Percentiles rank a stretch among this genome's conserved stretches.
These are phyloP conservation scores for Lepilemur ruficaudatus DNA, from an alignment of 2,797 vertebrate species.

Conservation along the genomic window DNA sequence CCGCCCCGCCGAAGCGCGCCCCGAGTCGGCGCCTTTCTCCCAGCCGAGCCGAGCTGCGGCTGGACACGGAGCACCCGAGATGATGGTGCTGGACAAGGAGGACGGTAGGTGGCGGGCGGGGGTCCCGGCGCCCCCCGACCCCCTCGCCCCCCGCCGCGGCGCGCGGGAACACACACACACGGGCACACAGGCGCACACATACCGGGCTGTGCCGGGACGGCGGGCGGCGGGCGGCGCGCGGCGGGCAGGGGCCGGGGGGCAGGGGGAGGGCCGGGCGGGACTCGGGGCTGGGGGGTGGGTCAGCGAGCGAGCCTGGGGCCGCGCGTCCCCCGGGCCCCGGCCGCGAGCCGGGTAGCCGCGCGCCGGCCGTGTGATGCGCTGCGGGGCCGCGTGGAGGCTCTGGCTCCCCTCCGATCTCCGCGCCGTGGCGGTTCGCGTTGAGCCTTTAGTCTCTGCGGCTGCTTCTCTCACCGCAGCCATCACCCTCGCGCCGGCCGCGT, in stretches of 20 bases:
- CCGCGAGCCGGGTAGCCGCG: not conserved
- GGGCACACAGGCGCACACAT: not conserved
- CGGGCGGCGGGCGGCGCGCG: not conserved
- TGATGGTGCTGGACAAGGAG: constrained; percentile 99
- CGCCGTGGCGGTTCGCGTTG: not conserved
- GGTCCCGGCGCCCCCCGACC: constrained; percentile 28
- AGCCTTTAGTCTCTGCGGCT: constrained; percentile 65
- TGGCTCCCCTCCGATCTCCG: not conserved
- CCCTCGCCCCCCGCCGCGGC: not conserved
- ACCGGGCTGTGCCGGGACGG: not conserved
- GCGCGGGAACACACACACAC: constrained; percentile 56
- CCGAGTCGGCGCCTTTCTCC: constrained; percentile 82
- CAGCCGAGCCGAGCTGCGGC: constrained; percentile 87
- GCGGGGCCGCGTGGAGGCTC: constrained; percentile 43
- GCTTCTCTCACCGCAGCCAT: constrained; percentile 70
- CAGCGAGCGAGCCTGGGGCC: not conserved
- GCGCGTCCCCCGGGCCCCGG: not conserved
- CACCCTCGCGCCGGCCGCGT: constrained; percentile 72
- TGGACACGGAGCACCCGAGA: constrained; percentile 95
- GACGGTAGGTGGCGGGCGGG: constrained; percentile 94
- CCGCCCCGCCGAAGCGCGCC: constrained; percentile 86
- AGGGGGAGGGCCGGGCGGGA: not conserved
- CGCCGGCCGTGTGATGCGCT: not conserved
- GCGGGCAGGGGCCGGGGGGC: not conserved
- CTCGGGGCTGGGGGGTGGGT: too few species aligned